A percentile compares a stretch with the other conserved stretches of the same genome.
Conservation (phyloP, 2,888 invertebrate genomes). For the Aromia moschata region DNA sequence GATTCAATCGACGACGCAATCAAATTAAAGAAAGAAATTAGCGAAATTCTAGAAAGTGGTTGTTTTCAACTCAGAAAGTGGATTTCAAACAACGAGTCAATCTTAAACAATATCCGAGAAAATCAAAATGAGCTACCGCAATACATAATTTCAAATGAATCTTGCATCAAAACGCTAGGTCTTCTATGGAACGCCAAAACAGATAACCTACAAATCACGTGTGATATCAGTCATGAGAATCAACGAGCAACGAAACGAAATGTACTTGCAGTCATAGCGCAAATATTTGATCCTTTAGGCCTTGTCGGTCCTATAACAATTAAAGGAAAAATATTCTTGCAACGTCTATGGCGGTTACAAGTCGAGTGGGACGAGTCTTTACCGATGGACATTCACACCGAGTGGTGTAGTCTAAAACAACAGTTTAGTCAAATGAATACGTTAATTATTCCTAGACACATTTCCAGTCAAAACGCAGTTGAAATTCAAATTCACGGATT, state of each 20-base stretch:
- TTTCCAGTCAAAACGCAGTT: neutral
- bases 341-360: neutral
- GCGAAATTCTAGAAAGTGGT: conserved; percentile 5
- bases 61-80: conserved; percentile 18
- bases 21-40: neutral
- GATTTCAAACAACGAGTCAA: conserved; percentile 5
- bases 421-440: neutral
- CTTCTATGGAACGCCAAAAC: neutral
- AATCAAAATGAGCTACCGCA: neutral
- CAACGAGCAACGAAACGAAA: neutral
- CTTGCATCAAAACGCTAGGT: neutral
- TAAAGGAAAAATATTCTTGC: conserved; percentile 4
- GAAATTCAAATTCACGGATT: conserved; percentile 42
- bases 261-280: neutral
- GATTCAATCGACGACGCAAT: conserved; percentile 11
- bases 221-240: neutral
- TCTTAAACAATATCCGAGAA: neutral
- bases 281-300: conserved; percentile 5
- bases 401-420: conserved; percentile 18
- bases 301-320: neutral
- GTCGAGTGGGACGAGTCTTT: conserved; percentile 26
- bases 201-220: neutral
- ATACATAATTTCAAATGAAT: neutral
- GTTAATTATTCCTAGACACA: neutral
- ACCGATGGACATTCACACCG: conserved; percentile 16